Base-by-base conservation (phyloP, 2,797 vertebrate genomes). In the Acanthurus leucopareius region DNA sequence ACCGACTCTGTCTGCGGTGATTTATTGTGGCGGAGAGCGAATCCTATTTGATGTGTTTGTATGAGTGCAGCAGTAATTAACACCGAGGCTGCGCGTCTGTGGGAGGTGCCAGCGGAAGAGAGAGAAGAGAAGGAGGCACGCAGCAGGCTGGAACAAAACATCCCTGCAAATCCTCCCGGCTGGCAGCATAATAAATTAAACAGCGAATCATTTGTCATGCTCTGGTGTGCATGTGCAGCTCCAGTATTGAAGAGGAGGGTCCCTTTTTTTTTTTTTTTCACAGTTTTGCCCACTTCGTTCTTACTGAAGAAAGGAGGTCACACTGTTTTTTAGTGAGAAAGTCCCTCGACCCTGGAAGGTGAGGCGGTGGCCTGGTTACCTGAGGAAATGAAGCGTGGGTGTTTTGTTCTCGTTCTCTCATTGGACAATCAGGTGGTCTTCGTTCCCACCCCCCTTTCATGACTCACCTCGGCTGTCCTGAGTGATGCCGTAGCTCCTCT, bases 151-250 rank as follows among this genome's bases (percentile, higher is more conserved):
- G 77, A 90, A 92, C 89, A 86, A 91, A 93, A 94, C 90, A 92
- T 89, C 86, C 85, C 83, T 81, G 88, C 89, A 87, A 92, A 93
- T 89, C 88, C 87, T 90, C 84, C 80, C 67, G 67, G 59, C 84
- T 92, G 91, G 92, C 92, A 92, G 90, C 80, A 60, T 86, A 88
- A 93, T 94, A 91, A 94, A 94, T 95, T 92, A 93, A 92, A 91
- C 75, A 87, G 75, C 73, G 83, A 78, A 90, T 93, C 91, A 91
- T 96, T 94, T 90, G 92, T 95, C 92, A 93, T 84, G 91, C 91
- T 89, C 91, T 40, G 71, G 51, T 90, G 93, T 90, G 89, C 92
- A 93, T 93, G 72, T 87, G 86, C 79, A 60, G 77, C 80, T 83
- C 35, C 3, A 59, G 87, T 90, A 91, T 91, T 85, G 83, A 86